Evolutionary conservation across 2,797 vertebrate species (phyloP), one percentile per base, ranked within the genome.

Genomic region (Rousettus madagascariensis): DNA sequence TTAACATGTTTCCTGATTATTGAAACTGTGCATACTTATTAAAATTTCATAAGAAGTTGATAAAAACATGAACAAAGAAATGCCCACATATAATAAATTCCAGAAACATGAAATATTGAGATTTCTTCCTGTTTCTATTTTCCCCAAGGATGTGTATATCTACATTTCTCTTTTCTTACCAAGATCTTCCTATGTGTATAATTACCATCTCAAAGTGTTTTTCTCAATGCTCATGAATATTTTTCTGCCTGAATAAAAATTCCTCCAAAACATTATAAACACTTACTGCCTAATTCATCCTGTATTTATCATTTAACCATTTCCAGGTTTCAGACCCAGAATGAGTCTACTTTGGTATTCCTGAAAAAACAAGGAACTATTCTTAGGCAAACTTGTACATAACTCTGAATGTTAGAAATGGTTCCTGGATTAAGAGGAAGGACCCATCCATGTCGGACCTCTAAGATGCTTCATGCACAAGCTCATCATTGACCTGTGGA

Each of bases 371-470:
- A 51, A 57, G 80, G 10, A 8, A 12, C 55, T 16, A 3, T 43
- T 86, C 79, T 83, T 71, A 57, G 33, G 71, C 4, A 49, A 38
- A 92, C 24, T n/a, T 3, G 2, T 2, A 2, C 28, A 12, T 16
- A 36, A 4, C 69, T 59, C 72, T 65, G n/a, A 77, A 55, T 19
- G 16, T 0, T 10, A 38, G 82, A 24, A 28, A 15, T 5, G 12
- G n/a, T 26, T 49, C n/a, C 15, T 28, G 24, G 26, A 19, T 55
- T 11, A 2, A 10, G 38, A 74, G 20, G 10, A 57, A 46, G 17
- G 22, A 22, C 57, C 57, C 1, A 0, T 0, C 57, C 1, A 0
- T 0, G 11, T 59, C n/a, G 57, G 59, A 49, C 22, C 49, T 53
- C 38, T 24, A 9, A 77, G 57, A 38, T 1, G 6, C 49, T 28